A percentile compares a stretch with the other conserved stretches of the same genome.
phyloP scores from a whole-genome alignment of 2,113 vertebrate genomes.

The Boulengerochromis microlepis region DNA sequence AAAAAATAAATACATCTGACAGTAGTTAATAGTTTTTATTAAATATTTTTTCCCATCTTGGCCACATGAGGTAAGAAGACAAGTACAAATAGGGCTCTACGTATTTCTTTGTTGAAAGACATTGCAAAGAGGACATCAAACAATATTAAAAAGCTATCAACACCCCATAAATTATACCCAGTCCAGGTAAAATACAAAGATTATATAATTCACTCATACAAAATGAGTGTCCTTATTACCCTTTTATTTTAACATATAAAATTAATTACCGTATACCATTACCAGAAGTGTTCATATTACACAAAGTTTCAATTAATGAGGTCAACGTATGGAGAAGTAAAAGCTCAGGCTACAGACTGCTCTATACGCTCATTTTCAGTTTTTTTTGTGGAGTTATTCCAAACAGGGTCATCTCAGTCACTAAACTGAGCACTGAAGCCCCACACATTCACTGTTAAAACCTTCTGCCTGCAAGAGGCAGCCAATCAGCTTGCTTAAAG shows the following conservation, averaged over 20 bases:
- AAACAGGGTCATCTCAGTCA: background rate
- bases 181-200: background rate
- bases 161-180: background rate
- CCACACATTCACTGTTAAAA: background rate
- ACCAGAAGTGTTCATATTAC: background rate
- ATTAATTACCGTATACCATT: background rate
- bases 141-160: background rate
- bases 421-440: background rate
- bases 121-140: background rate
- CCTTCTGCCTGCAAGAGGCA: background rate
- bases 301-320: background rate
- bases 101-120: background rate
- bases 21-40: background rate
- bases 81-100: background rate
- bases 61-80: background rate
- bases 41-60: background rate
- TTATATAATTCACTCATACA: background rate
- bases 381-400: background rate
- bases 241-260: background rate
- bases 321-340: background rate
- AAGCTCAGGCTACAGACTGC: background rate
- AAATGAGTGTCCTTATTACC: background rate
- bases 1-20: background rate
- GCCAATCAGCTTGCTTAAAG: background rate
- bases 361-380: background rate